These are phyloP conservation scores for Cheiracanthium punctorium DNA, from an alignment of 2,888 invertebrate species.

Conservation along the genomic window DNA sequence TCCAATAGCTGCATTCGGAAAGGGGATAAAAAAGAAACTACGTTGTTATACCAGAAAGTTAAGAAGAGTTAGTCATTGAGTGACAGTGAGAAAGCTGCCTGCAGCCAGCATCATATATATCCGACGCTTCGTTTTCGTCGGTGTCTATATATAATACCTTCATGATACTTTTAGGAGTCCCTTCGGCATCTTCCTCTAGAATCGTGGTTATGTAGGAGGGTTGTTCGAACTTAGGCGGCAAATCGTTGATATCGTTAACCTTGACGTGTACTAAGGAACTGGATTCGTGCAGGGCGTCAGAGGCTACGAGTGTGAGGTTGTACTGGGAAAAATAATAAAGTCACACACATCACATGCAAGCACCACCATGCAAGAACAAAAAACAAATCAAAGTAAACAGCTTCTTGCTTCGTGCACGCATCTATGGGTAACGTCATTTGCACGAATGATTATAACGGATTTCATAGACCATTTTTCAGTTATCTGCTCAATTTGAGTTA, in stretches of 20 bases:
- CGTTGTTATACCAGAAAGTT: not conserved
- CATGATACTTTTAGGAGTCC: conserved; percentile 79
- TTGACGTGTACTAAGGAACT: conserved; percentile 88
- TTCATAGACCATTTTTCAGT: too few relatives aligned
- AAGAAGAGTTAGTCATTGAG: not conserved
- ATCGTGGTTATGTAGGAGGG: conserved; percentile 84
- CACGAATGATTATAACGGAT: too few relatives aligned
- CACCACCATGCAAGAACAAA: conserved; percentile 73
- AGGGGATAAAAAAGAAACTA: too few relatives aligned
- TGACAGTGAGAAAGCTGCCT: not conserved
- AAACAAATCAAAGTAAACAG: not conserved
- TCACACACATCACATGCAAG: conserved; percentile 42
- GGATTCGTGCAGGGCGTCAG: conserved; percentile 92
- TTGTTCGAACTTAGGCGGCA: conserved; percentile 87
- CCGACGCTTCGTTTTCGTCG: too few relatives aligned
- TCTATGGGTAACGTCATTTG: not conserved
- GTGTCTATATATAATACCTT: too few relatives aligned
- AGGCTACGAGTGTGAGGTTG: conserved; percentile 90
- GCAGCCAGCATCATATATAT: not conserved
- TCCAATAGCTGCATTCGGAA: too few relatives aligned
- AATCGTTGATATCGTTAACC: conserved; percentile 91
- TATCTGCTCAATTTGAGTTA: too few relatives aligned
- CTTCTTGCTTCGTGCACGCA: not conserved
- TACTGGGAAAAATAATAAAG: conserved; percentile 81
- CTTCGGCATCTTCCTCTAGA: conserved; percentile 83